Percentiles rank a stretch among this genome's conserved stretches.
phyloP scores from a whole-genome alignment of 2,113 vertebrate species.

The Nothobranchius furzeri region DNA sequence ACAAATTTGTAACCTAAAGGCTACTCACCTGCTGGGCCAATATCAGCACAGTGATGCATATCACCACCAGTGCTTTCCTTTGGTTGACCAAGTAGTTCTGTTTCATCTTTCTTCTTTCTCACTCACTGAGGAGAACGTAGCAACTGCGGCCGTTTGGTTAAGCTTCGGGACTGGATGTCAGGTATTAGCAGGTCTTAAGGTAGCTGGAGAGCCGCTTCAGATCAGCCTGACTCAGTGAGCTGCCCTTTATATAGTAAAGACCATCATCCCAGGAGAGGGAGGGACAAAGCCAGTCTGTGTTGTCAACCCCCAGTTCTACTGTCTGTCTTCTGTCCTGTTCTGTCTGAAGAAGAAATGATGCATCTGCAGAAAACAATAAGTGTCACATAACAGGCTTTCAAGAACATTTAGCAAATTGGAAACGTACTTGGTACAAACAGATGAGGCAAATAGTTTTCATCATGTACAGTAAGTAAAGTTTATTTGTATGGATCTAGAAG shows the following conservation, averaged over 20 bases:
- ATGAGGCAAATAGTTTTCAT: too few relatives aligned
- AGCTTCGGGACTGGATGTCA: background rate
- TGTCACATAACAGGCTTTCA: too few relatives aligned
- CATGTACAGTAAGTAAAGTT: too few relatives aligned
- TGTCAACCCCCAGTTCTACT: background rate
- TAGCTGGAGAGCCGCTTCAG: conserved; percentile 14
- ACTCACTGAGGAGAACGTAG: background rate
- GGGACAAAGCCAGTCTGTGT: conserved; percentile 31
- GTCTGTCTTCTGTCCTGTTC: conserved; percentile 21
- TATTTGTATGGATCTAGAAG: too few relatives aligned
- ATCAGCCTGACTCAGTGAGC: conserved; percentile 37
- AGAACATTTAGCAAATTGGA: too few relatives aligned
- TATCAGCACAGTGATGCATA: conserved; percentile 44
- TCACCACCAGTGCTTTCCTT: conserved; percentile 8
- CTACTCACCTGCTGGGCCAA: conserved; percentile 59
- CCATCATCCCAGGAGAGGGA: conserved; percentile 37
- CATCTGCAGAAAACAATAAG: background rate
- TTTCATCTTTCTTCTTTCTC: conserved; percentile 39
- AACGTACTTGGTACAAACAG: too few relatives aligned
- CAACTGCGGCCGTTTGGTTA: too few relatives aligned
- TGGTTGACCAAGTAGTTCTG: conserved; percentile 13
- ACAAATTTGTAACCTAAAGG: too few relatives aligned
- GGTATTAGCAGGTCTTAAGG: background rate
- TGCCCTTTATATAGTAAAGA: conserved; percentile 47
- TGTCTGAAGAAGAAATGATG: background rate